These are phyloP conservation scores for Rhynchonema sp. DNA, from an alignment of 2,888 invertebrate species.

Conservation along the genomic window DNA sequence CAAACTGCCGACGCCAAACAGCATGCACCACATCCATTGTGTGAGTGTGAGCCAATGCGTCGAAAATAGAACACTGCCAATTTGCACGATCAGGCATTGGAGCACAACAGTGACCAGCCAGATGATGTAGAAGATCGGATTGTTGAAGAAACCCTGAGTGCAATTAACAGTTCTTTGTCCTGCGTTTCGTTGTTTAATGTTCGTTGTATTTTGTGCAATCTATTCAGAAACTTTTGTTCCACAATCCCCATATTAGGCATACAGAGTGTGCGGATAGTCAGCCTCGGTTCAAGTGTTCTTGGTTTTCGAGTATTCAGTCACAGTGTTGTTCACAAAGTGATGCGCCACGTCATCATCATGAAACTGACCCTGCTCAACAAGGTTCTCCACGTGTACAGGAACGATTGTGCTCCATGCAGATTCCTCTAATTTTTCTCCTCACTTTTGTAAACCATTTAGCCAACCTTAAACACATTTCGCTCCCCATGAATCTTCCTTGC, in stretches of 20 bases:
- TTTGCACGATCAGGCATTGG: slow-evolving; percentile 84
- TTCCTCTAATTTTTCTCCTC: too few species aligned
- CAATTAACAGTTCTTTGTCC: background rate
- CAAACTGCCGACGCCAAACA: slow-evolving; percentile 85
- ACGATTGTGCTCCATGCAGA: too few species aligned
- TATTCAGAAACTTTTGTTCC: too few species aligned
- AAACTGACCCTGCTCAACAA: too few species aligned
- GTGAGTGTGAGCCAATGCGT: slow-evolving; percentile 73
- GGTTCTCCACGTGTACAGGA: too few species aligned
- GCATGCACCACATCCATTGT: slow-evolving; percentile 97
- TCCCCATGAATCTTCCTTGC: slow-evolving; percentile 98
- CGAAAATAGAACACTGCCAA: slow-evolving; percentile 61
- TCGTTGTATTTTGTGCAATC: too few species aligned
- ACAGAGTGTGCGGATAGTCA: too few species aligned
- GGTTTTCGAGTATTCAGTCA: too few species aligned
- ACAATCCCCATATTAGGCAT: background rate
- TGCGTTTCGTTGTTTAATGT: background rate
- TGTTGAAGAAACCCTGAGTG: slow-evolving; percentile 66
- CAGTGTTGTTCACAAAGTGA: too few species aligned
- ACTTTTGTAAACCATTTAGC: too few species aligned
- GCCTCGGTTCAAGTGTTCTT: too few species aligned
- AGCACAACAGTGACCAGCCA: slow-evolving; percentile 73
- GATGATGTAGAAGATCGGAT: slow-evolving; percentile 93
- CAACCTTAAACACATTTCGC: slow-evolving; percentile 67
- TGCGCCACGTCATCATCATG: too few species aligned